Base-by-base conservation (phyloP, 2,113 vertebrate genomes). In the Neomonachus schauinslandi region DNA sequence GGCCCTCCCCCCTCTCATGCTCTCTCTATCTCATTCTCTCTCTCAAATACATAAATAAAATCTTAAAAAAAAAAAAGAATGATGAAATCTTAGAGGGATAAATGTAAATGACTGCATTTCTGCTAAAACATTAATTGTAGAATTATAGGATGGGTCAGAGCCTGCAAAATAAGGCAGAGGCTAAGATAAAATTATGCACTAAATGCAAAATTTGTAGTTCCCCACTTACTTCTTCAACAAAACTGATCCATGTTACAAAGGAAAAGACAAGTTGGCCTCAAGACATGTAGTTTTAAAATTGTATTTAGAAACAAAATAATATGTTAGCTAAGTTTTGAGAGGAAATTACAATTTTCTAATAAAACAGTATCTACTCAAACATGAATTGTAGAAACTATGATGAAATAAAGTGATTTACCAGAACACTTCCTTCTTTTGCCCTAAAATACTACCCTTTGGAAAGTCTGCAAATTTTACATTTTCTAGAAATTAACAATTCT, bases 301-400 rank as follows among this genome's bases (percentile, higher is more conserved):
- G 6, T 61, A 36, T 57, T 91, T 77, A 90, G n/a, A 42, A 86
- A 79, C 18, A 91, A 94, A 98, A 71, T 22, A 76, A 87, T 77
- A 83, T 10, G 49, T 36, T 91, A 96, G 63, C 36, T 86, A 63
- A 26, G 10, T 85, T 94, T 84, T 83, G n/a, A 93, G 72, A 74
- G 53, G 55, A 93, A 91, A 93, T 94, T 49, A 49, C 0, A 94
- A 76, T 85, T 87, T 97, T 96, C 18, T 93, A 94, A 95, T 94
- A 94, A 91, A 85, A 88, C 6, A 89, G 84, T 57, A 92, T 86
- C 76, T 94, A 89, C 21, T 96, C 46, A 79, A 77, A 51, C 1
- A 95, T 33, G 28, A 95, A 65, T 63, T 49, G 24, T 33, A 80
- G 92, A 84, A 89, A 91, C 7, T 67, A 76, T 12, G 65, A 76